Evolutionary conservation across 2,888 invertebrate genomes (phyloP), one percentile per base, ranked within the genome.

Genomic region (Tinea pellionella): DNA sequence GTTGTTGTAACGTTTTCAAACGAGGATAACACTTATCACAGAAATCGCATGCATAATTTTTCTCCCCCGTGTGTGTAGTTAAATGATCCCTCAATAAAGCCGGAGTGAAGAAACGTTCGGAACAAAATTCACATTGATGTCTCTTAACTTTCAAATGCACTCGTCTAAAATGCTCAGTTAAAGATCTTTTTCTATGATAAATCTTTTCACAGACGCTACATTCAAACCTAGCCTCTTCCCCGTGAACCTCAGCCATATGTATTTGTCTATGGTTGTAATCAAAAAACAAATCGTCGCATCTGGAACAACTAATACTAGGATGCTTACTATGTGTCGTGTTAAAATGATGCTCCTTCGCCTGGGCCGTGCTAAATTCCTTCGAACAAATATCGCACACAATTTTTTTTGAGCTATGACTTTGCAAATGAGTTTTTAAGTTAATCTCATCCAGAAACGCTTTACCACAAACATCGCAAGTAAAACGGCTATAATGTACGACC

Each of bases 1-100:
- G 91, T 29, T 90, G 89, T 51, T 89, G 90, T 29, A 91, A 64
- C 0, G 90, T 89, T 41, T 89, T 90, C 4, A 89, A 72, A 59
- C 90, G 79, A 0, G 90, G 90, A 66, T 91, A 91, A 15, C 87
- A 87, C 63, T 90, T 91, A 1, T 89, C 89, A 67, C 91, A 91
- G 47, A 88, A 80, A 29, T 88, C 87, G 66, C 91, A 91, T 1
- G 88, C 71, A 64, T 88, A 90, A n/a, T 88, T 85, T 63, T 89
- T 80, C 43, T 89, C 89, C 0, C 88, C 85, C 0, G 89, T 89
- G 61, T 90, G 90, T 0, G 84, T 82, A 24, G 73, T 73, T 77
- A 89, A 88, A 59, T 89, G 89, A 9, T 89, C 80, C 30, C 82
- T 82, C 60, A 88, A 68, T 1, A 82, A 63, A 0, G 84, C 81